Conservation (phyloP, 2,797 vertebrate genomes). For the Fistularia commersonii region DNA sequence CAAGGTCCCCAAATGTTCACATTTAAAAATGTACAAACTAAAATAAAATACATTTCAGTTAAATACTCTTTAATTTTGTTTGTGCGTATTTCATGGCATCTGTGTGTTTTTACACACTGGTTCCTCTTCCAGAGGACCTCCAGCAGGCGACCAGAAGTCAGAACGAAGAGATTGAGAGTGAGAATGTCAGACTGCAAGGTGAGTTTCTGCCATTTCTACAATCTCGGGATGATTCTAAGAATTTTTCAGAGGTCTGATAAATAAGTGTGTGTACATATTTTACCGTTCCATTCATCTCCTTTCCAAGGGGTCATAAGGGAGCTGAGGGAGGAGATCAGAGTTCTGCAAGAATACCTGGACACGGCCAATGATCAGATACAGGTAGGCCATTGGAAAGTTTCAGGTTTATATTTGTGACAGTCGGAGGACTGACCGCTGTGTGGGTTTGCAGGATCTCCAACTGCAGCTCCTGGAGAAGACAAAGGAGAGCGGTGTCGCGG, state of each 20-base stretch:
- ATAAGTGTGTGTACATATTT: not conserved
- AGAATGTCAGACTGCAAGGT: slow-evolving; percentile 71
- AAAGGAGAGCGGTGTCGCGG: slow-evolving; percentile 25
- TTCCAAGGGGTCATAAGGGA: slow-evolving; percentile 71
- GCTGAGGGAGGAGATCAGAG: slow-evolving; percentile 66
- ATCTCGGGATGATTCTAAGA: too few relatives aligned
- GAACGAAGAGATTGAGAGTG: slow-evolving; percentile 67
- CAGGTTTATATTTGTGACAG: not conserved
- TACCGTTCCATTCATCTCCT: not conserved
- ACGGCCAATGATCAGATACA: slow-evolving; percentile 78
- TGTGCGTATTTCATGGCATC: too few relatives aligned
- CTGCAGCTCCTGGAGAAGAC: slow-evolving; percentile 56
- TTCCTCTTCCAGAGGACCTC: slow-evolving; percentile 63
- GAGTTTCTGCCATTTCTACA: slow-evolving; percentile 27
- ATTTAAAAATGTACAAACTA: too few relatives aligned
- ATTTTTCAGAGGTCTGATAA: too few relatives aligned
- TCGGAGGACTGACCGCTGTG: not conserved
- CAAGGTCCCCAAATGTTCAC: too few relatives aligned
- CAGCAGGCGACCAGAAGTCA: slow-evolving; percentile 67
- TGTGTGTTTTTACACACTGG: too few relatives aligned
- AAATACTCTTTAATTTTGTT: too few relatives aligned
- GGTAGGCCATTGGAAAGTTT: slow-evolving; percentile 50
- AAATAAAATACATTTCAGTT: too few relatives aligned
- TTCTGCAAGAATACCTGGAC: slow-evolving; percentile 75
- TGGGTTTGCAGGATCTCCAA: slow-evolving; percentile 66